Base-by-base conservation (phyloP, 2,113 vertebrate species). In the Girardinichthys multiradiatus region DNA sequence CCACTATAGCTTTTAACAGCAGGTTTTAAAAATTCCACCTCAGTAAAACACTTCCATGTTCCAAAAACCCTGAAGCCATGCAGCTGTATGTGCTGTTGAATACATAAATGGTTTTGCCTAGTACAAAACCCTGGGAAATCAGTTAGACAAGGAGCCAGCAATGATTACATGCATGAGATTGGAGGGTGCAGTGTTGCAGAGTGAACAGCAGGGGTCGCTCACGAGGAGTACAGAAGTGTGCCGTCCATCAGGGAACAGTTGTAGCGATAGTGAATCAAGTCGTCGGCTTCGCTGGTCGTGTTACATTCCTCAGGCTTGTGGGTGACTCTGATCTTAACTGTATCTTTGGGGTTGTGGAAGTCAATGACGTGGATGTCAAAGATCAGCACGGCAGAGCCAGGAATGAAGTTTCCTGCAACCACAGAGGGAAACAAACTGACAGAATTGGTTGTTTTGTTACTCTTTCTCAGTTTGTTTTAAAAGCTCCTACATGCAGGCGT, bases 201-300 rank as follows among this genome's bases (percentile, higher is more conserved):
- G 63, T 33, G 82, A 82, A 78, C 68, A 83, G 86, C 76, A 68
- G 86, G 61, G 48, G 58, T 58, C 59, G 95, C 97, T 93, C 92
- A 99, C 98, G 98, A 98, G 87, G 97, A 97, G 94, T 97, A 99
- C 89, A 99, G 96, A 75, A 70, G 77, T 67, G 96, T 98, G 85
- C 97, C 96, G 0, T 99, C 97, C 94, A 99, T 86, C 78, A 98
- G 7, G 2, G 97, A 98, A 92, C 97, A 99, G 82, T 98, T 99
- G 88, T 99, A 99, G 69, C 96, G 96, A 87, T 99, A 99, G 71
- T 92, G 93, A 24, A 99, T 74, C 8, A 94, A 94, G 86, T 98
- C 97, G 0, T 96, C 91, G 0, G 87, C 3, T 6, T 92, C 93
- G 30, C 94, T 91, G n/a, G 93, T 96, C 68, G 77, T 0, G 0